Percentiles rank a stretch among this genome's conserved stretches.
These are phyloP conservation scores for Lysandra bellargus DNA, from an alignment of 2,888 invertebrate species.

Conservation along the genomic window DNA sequence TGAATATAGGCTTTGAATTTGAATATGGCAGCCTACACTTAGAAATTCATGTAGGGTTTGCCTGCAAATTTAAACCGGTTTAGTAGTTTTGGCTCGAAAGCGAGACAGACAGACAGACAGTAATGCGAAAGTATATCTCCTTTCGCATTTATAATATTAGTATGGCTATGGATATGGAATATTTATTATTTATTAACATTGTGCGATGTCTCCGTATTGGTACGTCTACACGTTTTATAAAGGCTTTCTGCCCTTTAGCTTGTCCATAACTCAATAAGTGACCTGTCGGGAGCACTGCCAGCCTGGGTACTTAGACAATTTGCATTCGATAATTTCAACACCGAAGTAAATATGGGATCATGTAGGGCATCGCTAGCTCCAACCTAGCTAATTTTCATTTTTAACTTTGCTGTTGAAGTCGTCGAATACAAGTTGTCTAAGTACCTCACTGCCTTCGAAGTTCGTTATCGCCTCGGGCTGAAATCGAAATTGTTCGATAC, in stretches of 20 bases:
- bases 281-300: neutral
- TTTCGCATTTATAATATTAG: too few relatives aligned
- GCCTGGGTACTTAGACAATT: neutral
- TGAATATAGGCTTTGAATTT: too few relatives aligned
- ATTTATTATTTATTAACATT: neutral
- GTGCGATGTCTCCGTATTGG: neutral
- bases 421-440: neutral
- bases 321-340: neutral
- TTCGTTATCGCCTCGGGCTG: neutral
- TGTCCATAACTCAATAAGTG: slow-evolving; percentile 21
- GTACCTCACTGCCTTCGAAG: neutral
- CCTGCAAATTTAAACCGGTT: too few relatives aligned
- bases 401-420: neutral
- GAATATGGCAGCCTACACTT: too few relatives aligned
- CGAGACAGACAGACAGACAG: too few relatives aligned
- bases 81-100: too few relatives aligned
- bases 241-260: slow-evolving; percentile 5
- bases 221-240: neutral
- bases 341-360: neutral
- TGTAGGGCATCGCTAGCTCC: too few relatives aligned
- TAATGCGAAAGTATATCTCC: too few relatives aligned
- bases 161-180: too few relatives aligned
- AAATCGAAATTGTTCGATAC: neutral
- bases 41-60: too few relatives aligned
- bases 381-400: neutral